These are phyloP conservation scores for Percopsis transmontana DNA, from an alignment of 2,113 vertebrate species.

Conservation along the genomic window DNA sequence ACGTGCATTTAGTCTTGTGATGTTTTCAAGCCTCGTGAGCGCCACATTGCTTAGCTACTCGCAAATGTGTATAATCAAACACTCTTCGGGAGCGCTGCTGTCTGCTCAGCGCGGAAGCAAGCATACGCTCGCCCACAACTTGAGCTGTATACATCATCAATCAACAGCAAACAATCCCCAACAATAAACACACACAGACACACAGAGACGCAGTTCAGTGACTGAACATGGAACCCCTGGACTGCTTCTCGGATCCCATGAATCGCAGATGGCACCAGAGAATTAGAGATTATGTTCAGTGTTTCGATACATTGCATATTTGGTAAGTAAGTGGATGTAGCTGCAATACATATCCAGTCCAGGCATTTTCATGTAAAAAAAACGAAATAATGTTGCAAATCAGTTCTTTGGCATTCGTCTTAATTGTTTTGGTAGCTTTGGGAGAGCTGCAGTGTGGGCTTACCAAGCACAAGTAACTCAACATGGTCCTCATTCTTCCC, in stretches of 20 bases:
- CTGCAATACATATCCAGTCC: slow-evolving; percentile 5
- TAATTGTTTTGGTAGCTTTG: not conserved
- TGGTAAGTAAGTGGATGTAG: too few relatives aligned
- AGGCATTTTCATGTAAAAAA: slow-evolving; percentile 15
- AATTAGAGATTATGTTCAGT: too few relatives aligned
- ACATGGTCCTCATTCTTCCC: slow-evolving; percentile 90
- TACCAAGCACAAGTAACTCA: slow-evolving; percentile 94
- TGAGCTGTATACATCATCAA: slow-evolving; percentile 19
- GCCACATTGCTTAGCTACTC: too few relatives aligned
- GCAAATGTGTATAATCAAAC: too few relatives aligned
- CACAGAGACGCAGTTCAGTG: not conserved
- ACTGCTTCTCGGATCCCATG: not conserved
- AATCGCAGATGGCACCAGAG: too few relatives aligned
- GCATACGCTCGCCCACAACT: too few relatives aligned
- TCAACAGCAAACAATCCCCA: slow-evolving; percentile 3
- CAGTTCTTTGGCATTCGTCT: not conserved
- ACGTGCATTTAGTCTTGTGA: too few relatives aligned
- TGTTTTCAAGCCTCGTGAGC: too few relatives aligned
- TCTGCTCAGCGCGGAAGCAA: too few relatives aligned
- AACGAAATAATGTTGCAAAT: not conserved
- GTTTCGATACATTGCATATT: too few relatives aligned
- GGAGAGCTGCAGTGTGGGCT: slow-evolving; percentile 40
- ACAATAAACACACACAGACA: not conserved
- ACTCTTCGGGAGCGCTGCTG: too few relatives aligned
- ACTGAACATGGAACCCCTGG: not conserved